Conservation (phyloP, 2,888 invertebrate species). For the Acanthococcus lagerstroemiae region DNA sequence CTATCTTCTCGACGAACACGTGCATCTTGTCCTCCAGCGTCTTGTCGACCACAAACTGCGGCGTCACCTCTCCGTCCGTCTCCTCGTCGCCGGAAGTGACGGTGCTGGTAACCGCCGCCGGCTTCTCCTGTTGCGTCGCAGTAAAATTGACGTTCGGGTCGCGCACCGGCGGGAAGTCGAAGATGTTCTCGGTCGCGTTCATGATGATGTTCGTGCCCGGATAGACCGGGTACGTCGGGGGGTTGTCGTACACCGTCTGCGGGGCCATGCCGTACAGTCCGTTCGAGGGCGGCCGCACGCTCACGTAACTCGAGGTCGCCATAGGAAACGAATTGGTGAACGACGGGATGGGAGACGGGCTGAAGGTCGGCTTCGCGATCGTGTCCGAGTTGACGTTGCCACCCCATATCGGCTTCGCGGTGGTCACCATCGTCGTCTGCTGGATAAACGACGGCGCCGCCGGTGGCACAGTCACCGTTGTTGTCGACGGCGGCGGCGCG, state of each 20-base stretch:
- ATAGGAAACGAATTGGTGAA: not conserved
- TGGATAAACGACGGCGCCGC: not conserved
- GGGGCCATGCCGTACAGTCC: constrained; percentile 1
- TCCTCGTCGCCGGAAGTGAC: constrained; percentile 44
- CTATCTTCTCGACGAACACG: constrained; percentile 70
- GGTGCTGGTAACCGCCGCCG: constrained; percentile 35
- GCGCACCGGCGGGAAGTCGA: constrained; percentile 75
- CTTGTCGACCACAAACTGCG: constrained; percentile 68
- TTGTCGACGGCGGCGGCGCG: constrained; percentile 20
- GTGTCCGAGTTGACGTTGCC: constrained; percentile 7
- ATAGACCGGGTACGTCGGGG: constrained; percentile 2
- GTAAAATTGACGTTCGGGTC: constrained; percentile 72
- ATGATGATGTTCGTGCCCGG: constrained; percentile 6
- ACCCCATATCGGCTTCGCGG: constrained; percentile 32
- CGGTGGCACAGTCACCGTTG: not conserved
- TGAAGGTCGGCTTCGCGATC: constrained; percentile 4
- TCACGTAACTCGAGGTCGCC: constrained; percentile 4
- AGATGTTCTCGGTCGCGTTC: constrained; percentile 49
- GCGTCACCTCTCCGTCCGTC: constrained; percentile 62
- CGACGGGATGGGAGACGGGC: not conserved
- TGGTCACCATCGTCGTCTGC: constrained; percentile 32
- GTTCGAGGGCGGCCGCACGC: not conserved
- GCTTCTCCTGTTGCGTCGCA: constrained; percentile 44
- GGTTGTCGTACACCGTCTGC: not conserved
- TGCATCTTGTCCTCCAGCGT: constrained; percentile 69